Conservation (phyloP, 2,888 invertebrate species). For the Trichacis sp. region DNA sequence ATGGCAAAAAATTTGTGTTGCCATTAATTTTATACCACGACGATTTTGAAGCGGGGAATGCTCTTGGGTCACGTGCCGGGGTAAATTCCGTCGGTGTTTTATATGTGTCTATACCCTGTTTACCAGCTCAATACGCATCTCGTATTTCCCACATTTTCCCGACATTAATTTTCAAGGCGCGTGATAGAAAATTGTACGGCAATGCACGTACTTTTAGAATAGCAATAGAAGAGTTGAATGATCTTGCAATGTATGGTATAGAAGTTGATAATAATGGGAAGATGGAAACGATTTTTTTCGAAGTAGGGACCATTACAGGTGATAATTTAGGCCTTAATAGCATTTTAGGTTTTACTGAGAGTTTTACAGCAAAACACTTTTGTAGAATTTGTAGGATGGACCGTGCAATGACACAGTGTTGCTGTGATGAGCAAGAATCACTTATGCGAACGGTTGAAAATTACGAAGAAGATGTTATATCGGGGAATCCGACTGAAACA, state of each 20-base stretch:
- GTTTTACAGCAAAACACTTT: conserved; percentile 14
- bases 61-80: conserved; percentile 31
- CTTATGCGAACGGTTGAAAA: conserved; percentile 12
- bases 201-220: conserved; percentile 12
- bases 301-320: conserved; percentile 24
- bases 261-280: neutral
- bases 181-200: conserved; percentile 9
- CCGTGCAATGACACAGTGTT: too few relatives aligned
- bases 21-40: conserved; percentile 41
- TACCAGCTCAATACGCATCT: conserved; percentile 12
- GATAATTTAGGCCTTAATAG: conserved; percentile 30
- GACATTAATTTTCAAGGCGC: conserved; percentile 6
- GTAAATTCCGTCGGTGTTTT: conserved; percentile 33
- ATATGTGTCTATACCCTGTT: conserved; percentile 28
- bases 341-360: conserved; percentile 26
- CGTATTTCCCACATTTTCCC: conserved; percentile 2
- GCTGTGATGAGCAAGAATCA: conserved; percentile 7
- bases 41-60: conserved; percentile 39
- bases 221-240: conserved; percentile 13
- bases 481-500: conserved; percentile 6
- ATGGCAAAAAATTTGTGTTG: conserved; percentile 23
- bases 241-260: conserved; percentile 7
- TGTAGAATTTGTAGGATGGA: conserved; percentile 9
- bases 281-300: conserved; percentile 26
- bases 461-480: conserved; percentile 11